Conservation (phyloP, 2,797 vertebrate species). For the Anguilla pacifica region DNA sequence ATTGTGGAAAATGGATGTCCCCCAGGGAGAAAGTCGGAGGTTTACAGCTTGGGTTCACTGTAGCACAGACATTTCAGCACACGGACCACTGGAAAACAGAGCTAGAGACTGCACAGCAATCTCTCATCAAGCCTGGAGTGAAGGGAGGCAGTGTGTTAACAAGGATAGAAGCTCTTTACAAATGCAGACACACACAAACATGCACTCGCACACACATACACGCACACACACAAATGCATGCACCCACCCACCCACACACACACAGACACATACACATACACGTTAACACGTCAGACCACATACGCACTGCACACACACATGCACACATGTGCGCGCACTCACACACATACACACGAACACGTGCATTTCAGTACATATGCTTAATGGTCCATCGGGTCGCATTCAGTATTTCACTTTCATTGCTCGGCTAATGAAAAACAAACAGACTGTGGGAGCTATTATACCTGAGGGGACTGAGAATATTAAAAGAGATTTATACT, state of each 20-base stretch:
- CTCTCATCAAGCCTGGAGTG: not conserved
- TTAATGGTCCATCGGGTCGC: not conserved
- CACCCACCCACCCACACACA: not conserved
- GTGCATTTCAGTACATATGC: not conserved
- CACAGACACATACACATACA: not conserved
- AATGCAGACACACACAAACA: not conserved
- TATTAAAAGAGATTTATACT: slow-evolving; percentile 23
- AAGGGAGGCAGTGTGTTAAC: not conserved
- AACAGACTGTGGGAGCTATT: slow-evolving; percentile 27
- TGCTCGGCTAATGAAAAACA: slow-evolving; percentile 24
- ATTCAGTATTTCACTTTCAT: slow-evolving; percentile 27
- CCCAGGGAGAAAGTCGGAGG: not conserved
- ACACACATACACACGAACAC: not conserved
- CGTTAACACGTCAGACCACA: not conserved
- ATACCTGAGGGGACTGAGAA: slow-evolving; percentile 27
- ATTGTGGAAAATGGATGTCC: not conserved
- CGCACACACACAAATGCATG: not conserved
- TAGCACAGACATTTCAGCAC: not conserved
- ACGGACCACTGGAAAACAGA: not conserved
- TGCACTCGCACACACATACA: not conserved
- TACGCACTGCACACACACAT: not conserved
- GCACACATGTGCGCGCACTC: not conserved
- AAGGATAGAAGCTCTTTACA: not conserved
- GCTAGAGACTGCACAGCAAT: not conserved
- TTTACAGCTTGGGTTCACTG: not conserved